Conservation (phyloP, 2,113 vertebrate species). For the Boulengeromyrus knoepffleri region DNA sequence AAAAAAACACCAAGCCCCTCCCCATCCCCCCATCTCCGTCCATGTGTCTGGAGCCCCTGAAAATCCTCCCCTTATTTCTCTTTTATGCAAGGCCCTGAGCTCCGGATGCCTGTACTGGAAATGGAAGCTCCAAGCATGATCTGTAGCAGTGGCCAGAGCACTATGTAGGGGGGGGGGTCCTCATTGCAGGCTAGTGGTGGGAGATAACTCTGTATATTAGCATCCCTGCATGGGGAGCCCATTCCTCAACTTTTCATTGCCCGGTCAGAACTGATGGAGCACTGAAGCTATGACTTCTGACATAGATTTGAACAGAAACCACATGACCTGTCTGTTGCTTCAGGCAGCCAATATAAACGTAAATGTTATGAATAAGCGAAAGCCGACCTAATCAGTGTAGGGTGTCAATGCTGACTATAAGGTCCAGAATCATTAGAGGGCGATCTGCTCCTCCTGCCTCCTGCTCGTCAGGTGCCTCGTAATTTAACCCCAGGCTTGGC, state of each 20-base stretch:
- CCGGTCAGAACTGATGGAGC: neutral
- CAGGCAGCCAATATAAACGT: neutral
- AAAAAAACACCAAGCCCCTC: neutral
- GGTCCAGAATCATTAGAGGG: neutral
- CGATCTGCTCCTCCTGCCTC: neutral
- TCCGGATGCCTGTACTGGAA: neutral
- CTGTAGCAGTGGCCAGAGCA: neutral
- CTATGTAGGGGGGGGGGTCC: too few relatives aligned
- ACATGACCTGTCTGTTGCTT: neutral
- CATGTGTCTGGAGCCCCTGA: neutral
- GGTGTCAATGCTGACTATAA: neutral
- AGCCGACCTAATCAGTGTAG: neutral
- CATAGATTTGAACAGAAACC: neutral
- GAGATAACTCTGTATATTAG: neutral
- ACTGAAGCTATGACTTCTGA: neutral
- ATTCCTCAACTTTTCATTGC: neutral
- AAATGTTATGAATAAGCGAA: neutral
- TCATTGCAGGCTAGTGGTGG: neutral
- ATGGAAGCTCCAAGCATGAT: neutral
- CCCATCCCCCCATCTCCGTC: neutral
- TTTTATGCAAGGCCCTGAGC: neutral
- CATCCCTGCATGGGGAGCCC: neutral
- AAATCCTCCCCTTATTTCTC: neutral
- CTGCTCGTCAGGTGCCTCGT: neutral
- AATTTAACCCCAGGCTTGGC: neutral